These are phyloP conservation scores for Luffia ferchaultella DNA, from an alignment of 2,888 invertebrate species.

Conservation along the genomic window DNA sequence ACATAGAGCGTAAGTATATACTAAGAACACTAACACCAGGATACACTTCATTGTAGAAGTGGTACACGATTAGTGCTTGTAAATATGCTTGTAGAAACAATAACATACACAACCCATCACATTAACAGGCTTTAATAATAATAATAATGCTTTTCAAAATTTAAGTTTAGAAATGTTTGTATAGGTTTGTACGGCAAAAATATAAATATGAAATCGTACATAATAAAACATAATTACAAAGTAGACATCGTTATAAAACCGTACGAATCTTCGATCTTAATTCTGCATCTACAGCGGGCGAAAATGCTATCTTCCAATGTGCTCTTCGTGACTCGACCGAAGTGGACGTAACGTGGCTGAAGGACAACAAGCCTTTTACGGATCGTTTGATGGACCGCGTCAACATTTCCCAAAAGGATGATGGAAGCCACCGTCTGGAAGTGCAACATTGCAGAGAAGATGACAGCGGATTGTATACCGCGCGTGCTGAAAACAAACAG, in stretches of 20 bases:
- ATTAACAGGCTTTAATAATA: no score
- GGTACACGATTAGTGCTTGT: conserved; percentile 55
- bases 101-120: conserved; percentile 57
- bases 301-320: conserved; percentile 83
- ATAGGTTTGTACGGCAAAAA: no score
- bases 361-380: conserved; percentile 84
- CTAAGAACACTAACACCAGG: conserved; percentile 18
- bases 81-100: conserved; percentile 52
- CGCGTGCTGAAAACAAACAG: conserved; percentile 81
- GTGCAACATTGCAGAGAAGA: conserved; percentile 78
- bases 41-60: conserved; percentile 19
- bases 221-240: no score
- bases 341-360: conserved; percentile 80
- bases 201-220: no score
- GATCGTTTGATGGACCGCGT: conserved; percentile 80
- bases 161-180: no score
- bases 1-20: conserved; percentile 87
- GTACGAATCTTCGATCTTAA: no score
- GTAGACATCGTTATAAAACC: no score
- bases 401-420: conserved; percentile 64
- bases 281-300: conserved; percentile 74
- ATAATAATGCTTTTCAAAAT: no score
- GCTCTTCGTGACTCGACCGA: conserved; percentile 69
- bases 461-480: conserved; percentile 91
- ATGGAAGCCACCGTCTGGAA: conserved; percentile 72